A percentile compares a stretch with the other conserved stretches of the same genome.
phyloP scores from a whole-genome alignment of 2,113 vertebrate genomes.

The Caretta caretta region DNA sequence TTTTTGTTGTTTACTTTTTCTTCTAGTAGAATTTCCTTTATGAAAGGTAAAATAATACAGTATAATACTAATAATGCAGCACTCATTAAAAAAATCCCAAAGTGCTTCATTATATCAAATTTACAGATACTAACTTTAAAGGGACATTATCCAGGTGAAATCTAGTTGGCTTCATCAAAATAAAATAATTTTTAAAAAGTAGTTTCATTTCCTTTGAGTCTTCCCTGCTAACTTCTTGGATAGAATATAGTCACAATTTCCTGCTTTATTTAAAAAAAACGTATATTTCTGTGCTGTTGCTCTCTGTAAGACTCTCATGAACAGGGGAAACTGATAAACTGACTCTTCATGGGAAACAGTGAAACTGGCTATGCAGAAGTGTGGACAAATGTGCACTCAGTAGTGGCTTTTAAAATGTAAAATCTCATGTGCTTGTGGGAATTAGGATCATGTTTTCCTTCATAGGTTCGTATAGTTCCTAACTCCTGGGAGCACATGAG shows the following conservation, averaged over 20 bases:
- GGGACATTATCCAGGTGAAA: neutral
- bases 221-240: neutral
- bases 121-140: neutral
- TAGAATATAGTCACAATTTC: rapidly evolving
- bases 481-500: neutral
- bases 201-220: neutral
- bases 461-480: neutral
- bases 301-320: neutral
- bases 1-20: neutral
- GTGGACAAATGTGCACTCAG: neutral
- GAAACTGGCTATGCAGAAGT: neutral
- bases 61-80: neutral
- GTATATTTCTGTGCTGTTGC: neutral
- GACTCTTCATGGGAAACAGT: neutral
- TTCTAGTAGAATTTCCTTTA: neutral
- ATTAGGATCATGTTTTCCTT: neutral
- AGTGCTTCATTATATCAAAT: neutral
- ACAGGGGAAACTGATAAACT: neutral
- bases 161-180: rapidly evolving
- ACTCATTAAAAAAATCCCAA: rapidly evolving
- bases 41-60: neutral
- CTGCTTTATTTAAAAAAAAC: neutral
- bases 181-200: neutral
- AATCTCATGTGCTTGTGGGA: neutral
- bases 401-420: neutral